These are phyloP conservation scores for Eulemur coronatus DNA, from an alignment of 2,797 vertebrate species.

Conservation along the genomic window DNA sequence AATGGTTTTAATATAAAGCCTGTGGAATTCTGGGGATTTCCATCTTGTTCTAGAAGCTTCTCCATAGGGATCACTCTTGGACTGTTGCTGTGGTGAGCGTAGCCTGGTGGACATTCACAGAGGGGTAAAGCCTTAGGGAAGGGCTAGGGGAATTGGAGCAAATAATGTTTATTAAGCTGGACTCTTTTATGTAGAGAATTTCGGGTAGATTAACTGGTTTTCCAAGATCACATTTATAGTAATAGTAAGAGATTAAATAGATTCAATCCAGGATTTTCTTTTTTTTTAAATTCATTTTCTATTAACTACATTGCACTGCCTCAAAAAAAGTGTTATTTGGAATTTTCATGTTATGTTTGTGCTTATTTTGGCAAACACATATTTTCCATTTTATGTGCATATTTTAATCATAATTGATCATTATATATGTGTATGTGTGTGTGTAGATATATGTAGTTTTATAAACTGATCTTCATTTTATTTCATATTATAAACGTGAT, in stretches of 20 bases:
- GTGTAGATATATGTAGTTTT: not conserved
- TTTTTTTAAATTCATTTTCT: conserved; percentile 38
- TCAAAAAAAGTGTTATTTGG: not conserved
- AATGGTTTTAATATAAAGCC: not conserved
- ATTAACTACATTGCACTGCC: not conserved
- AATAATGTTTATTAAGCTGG: not conserved
- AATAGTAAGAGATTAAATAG: not conserved
- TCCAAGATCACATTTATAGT: not conserved
- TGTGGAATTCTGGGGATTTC: not conserved
- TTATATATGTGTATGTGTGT: not conserved
- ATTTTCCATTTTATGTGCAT: not conserved
- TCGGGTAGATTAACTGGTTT: not conserved
- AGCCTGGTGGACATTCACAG: not conserved
- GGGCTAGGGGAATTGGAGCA: not conserved
- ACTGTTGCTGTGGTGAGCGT: not conserved
- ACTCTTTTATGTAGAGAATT: not conserved
- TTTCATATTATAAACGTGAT: not conserved
- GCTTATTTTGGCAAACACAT: not conserved
- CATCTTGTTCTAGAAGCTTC: not conserved
- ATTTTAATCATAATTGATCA: conserved; percentile 22
- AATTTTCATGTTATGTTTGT: conserved; percentile 16
- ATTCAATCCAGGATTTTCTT: not conserved
- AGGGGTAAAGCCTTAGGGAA: not conserved
- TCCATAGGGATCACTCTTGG: not conserved
- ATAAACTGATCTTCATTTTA: not conserved